Conservation (phyloP, 2,113 vertebrate species). For the Colinus virginianus region DNA sequence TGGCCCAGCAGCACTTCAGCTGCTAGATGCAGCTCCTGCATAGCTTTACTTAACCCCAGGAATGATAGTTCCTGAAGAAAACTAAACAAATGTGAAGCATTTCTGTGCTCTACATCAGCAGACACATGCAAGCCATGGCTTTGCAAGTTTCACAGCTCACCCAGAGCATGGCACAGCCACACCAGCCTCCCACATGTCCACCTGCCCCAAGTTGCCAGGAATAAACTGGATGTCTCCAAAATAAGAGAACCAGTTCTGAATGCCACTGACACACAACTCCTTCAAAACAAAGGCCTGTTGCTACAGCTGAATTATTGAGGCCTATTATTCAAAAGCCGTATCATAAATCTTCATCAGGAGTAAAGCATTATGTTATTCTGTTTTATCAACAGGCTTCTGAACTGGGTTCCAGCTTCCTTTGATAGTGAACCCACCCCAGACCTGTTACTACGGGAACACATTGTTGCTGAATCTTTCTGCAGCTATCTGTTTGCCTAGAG, state of each 20-base stretch:
- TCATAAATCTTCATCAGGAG: background rate
- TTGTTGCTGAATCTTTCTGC: too few species aligned
- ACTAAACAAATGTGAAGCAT: slow-evolving; percentile 14
- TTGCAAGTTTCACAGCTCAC: background rate
- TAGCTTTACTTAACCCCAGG: slow-evolving; percentile 33
- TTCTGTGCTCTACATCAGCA: background rate
- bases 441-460: rapidly evolving
- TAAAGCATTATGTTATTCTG: background rate
- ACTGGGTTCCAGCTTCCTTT: background rate
- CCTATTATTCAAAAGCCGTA: background rate
- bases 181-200: background rate
- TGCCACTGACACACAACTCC: rapidly evolving
- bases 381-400: background rate
- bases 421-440: background rate
- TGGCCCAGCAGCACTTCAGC: background rate
- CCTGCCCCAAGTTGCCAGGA: background rate
- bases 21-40: background rate
- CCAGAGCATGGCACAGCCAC: background rate
- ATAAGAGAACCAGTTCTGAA: background rate
- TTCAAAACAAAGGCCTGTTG: background rate
- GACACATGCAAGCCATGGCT: background rate
- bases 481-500: background rate
- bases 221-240: background rate
- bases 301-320: background rate
- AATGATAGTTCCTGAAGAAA: background rate